Conservation (phyloP, 2,113 vertebrate species). For the Austrofundulus limnaeus region DNA sequence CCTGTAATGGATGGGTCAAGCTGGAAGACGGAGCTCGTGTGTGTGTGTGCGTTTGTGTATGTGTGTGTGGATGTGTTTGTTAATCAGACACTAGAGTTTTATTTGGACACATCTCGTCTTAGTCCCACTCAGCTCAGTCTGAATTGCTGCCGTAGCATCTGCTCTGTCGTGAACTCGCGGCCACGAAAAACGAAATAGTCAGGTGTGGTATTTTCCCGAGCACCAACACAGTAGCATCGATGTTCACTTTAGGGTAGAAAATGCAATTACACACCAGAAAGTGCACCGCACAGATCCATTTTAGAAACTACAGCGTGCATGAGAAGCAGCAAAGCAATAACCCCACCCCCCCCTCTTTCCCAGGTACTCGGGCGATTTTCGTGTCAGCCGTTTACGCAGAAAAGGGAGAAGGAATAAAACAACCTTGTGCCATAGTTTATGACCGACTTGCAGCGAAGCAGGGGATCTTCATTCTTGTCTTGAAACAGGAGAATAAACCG, state of each 20-base stretch:
- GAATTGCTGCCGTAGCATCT: slow-evolving; percentile 48
- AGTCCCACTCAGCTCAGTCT: slow-evolving; percentile 34
- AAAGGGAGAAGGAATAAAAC: slow-evolving; percentile 34
- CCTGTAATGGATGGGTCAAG: slow-evolving; percentile 27
- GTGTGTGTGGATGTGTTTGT: slow-evolving; percentile 26
- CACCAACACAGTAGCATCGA: slow-evolving; percentile 41
- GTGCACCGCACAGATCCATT: slow-evolving; percentile 46
- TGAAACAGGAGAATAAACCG: slow-evolving; percentile 2
- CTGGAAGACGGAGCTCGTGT: slow-evolving; percentile 28
- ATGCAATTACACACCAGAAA: slow-evolving; percentile 47
- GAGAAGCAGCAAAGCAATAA: slow-evolving; percentile 74
- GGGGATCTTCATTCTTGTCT: slow-evolving; percentile 24
- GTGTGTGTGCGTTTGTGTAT: slow-evolving; percentile 30
- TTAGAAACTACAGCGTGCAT: slow-evolving; percentile 59
- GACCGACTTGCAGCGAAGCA: slow-evolving; percentile 31
- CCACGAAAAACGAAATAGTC: slow-evolving; percentile 16
- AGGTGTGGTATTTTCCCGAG: slow-evolving; percentile 32
- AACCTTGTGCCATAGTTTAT: slow-evolving; percentile 44
- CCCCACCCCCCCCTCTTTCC: slow-evolving; percentile 44
- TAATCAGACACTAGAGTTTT: slow-evolving; percentile 43
- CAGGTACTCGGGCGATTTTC: slow-evolving; percentile 31
- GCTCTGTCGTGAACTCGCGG: slow-evolving; percentile 24
- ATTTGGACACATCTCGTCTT: slow-evolving; percentile 28
- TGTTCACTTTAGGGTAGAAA: slow-evolving; percentile 48
- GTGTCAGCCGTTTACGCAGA: slow-evolving; percentile 35